Evolutionary conservation across 2,113 vertebrate genomes (phyloP).

Genomic region (Donacobius atricapilla): DNA sequence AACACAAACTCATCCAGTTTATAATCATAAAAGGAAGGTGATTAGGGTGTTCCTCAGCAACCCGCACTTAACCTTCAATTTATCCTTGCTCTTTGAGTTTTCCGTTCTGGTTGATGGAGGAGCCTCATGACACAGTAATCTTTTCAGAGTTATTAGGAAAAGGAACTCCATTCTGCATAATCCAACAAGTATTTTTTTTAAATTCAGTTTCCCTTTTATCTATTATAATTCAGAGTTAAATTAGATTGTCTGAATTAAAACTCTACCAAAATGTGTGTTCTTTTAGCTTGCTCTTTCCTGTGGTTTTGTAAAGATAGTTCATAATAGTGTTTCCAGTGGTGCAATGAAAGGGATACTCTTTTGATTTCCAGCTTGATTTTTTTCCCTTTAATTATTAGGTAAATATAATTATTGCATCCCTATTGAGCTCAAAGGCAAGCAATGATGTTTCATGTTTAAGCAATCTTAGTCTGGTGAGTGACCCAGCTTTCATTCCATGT

Average conservation of each 20-base stretch:
- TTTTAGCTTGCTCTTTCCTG: background rate
- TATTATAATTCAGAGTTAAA: slow-evolving; percentile 27
- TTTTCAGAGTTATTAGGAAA: slow-evolving; percentile 5
- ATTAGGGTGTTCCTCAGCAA: background rate
- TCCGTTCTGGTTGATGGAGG: background rate
- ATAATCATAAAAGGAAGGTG: background rate
- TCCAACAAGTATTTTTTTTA: background rate
- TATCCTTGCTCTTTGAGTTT: slow-evolving; percentile 2
- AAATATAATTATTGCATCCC: background rate
- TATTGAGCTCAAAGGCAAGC: background rate
- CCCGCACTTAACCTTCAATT: slow-evolving; percentile 24
- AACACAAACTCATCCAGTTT: background rate
- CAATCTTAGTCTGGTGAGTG: background rate
- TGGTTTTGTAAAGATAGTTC: background rate
- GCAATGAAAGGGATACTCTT: background rate
- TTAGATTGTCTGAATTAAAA: slow-evolving; percentile 1
- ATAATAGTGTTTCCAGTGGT: background rate
- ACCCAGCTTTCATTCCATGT: background rate
- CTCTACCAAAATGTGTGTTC: background rate
- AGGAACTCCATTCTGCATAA: slow-evolving; percentile 9
- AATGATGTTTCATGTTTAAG: background rate
- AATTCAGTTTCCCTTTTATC: slow-evolving; percentile 19
- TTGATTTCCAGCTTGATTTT: background rate
- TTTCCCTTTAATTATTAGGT: background rate
- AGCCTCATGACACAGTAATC: background rate